Conservation (phyloP, 1,140 invertebrate species). For the Bombus confusus region DNA sequence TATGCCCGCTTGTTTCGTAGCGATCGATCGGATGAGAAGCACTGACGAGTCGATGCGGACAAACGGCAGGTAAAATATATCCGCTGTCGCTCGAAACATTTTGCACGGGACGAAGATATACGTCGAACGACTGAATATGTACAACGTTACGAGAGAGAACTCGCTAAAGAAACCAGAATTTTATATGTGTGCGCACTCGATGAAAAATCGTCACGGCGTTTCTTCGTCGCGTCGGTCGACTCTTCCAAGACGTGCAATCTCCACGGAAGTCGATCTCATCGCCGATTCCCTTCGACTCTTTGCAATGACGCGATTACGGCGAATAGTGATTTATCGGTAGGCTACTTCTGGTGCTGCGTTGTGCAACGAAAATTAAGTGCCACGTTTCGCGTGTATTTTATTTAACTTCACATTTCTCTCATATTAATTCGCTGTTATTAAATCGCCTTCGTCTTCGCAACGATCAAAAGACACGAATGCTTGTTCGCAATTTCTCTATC, state of each 20-base stretch:
- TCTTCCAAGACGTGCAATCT: slow-evolving; percentile 11
- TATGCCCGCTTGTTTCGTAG: not conserved
- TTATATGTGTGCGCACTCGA: not conserved
- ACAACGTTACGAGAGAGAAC: slow-evolving; percentile 18
- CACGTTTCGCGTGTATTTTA: not conserved
- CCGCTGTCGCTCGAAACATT: slow-evolving; percentile 41
- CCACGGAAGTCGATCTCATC: slow-evolving; percentile 4
- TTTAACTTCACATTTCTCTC: not conserved
- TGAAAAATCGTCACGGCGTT: slow-evolving; percentile 53
- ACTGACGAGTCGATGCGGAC: slow-evolving; percentile 26
- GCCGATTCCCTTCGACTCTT: slow-evolving; percentile 2
- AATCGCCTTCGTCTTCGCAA: too few relatives aligned
- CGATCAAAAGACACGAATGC: too few relatives aligned
- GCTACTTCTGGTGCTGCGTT: not conserved
- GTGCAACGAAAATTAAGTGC: not conserved
- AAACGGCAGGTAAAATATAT: slow-evolving; percentile 49
- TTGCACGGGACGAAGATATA: slow-evolving; percentile 51
- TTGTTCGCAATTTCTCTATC: too few relatives aligned
- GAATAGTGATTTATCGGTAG: not conserved
- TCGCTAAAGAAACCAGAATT: slow-evolving; percentile 41
- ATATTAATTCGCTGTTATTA: fast-evolving
- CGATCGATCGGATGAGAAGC: slow-evolving; percentile 34
- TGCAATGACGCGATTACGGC: slow-evolving; percentile 3
- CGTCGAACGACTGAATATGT: slow-evolving; percentile 13
- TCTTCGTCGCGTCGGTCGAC: slow-evolving; percentile 39